phyloP scores from a whole-genome alignment of 2,888 invertebrate species.

The Eremobia ochroleuca region DNA sequence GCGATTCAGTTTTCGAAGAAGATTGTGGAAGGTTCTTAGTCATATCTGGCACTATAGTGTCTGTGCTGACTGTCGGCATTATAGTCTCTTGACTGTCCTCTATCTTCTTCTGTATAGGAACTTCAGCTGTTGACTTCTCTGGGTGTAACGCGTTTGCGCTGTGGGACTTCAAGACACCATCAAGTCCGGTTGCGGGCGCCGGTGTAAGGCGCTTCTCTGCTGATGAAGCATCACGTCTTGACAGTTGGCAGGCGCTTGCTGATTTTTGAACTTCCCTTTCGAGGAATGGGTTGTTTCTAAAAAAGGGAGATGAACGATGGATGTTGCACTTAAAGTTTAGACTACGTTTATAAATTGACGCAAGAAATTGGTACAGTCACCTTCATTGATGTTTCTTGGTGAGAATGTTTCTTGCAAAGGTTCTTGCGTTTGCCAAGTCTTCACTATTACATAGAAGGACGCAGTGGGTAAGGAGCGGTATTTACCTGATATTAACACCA shows the following conservation, averaged over 20 bases:
- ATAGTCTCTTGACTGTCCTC: constrained; percentile 83
- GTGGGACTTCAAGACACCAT: constrained; percentile 87
- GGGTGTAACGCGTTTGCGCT: constrained; percentile 87
- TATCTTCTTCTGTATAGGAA: constrained; percentile 67
- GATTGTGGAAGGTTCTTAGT: constrained; percentile 73
- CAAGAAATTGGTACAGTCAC: no score
- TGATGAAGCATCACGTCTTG: constrained; percentile 82
- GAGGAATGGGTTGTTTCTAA: constrained; percentile 89
- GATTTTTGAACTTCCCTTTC: constrained; percentile 92
- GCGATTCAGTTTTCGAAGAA: constrained; percentile 62
- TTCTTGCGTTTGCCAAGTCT: no score
- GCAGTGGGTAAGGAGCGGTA: no score
- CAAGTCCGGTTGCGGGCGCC: constrained; percentile 71
- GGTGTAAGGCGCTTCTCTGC: constrained; percentile 79
- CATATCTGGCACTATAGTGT: constrained; percentile 83
- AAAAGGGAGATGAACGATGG: constrained; percentile 23
- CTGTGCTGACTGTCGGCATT: constrained; percentile 79
- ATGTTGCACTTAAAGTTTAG: no score
- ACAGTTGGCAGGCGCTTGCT: constrained; percentile 91
- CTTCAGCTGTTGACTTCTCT: constrained; percentile 71
- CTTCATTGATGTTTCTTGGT: no score
- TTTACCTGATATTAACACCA: constrained; percentile 87
- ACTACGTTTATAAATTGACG: no score
- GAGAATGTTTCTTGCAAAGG: no score
- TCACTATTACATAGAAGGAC: not conserved